Evolutionary conservation across 2,888 invertebrate species (phyloP).

Genomic region (Drosophila percnosoma): DNA sequence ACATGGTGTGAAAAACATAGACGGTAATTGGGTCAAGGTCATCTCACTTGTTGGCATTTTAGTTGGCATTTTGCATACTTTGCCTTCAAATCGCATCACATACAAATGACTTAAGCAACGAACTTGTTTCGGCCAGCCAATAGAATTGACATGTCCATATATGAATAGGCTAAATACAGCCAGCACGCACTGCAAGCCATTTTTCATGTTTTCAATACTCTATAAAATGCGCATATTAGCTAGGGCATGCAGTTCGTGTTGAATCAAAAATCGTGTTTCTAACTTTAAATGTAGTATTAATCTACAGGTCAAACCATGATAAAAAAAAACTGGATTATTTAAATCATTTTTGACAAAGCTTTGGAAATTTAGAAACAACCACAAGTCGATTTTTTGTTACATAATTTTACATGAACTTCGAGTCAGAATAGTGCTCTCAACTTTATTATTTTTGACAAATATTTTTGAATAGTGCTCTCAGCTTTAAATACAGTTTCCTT

Average conservation of each 20-base stretch:
- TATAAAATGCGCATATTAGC: neutral
- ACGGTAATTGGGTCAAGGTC: conserved; percentile 68
- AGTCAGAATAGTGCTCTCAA: neutral
- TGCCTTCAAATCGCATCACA: conserved; percentile 41
- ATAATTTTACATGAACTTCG: fast-evolving
- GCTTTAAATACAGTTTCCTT: neutral
- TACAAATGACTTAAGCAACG: conserved; percentile 61
- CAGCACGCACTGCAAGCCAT: conserved; percentile 26
- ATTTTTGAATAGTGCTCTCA: neutral
- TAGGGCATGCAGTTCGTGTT: neutral
- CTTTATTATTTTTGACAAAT: no score
- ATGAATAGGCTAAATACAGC: neutral
- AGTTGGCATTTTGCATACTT: conserved; percentile 49
- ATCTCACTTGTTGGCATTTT: conserved; percentile 34
- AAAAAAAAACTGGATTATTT: neutral
- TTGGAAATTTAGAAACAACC: neutral
- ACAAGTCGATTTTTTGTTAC: neutral
- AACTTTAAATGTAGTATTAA: neutral
- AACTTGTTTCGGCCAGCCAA: conserved; percentile 46
- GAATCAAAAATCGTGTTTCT: neutral
- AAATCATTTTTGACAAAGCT: neutral
- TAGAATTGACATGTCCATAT: conserved; percentile 32
- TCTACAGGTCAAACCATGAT: neutral
- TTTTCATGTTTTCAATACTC: neutral
- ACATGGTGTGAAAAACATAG: conserved; percentile 32